Percentiles rank a stretch among this genome's conserved stretches.
These are phyloP conservation scores for Chrosomus eos DNA, from an alignment of 2,797 vertebrate genomes.

Conservation along the genomic window DNA sequence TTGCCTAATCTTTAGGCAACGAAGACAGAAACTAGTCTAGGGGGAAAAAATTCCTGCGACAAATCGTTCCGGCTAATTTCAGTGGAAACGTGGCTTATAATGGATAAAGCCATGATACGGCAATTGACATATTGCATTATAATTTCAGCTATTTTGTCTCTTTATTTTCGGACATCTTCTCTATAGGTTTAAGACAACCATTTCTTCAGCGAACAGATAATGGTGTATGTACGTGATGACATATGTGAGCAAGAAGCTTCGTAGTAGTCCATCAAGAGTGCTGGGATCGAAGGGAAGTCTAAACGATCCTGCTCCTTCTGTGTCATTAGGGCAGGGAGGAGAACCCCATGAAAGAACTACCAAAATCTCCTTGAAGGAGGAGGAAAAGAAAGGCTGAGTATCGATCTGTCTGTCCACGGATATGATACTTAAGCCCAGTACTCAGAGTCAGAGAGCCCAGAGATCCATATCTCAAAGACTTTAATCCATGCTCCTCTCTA, in stretches of 20 bases:
- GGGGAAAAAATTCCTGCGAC: no score
- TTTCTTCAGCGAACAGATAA: not conserved
- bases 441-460: slow-evolving; percentile 87
- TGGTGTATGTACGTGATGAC: not conserved
- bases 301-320: slow-evolving; percentile 82
- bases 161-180: not conserved
- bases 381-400: slow-evolving; percentile 78
- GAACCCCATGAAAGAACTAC: slow-evolving; percentile 87
- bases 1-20: no score
- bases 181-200: not conserved
- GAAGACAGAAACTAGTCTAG: no score
- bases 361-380: slow-evolving; percentile 96
- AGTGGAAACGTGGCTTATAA: not conserved
- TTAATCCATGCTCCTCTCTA: slow-evolving; percentile 87
- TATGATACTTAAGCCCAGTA: slow-evolving; percentile 94
- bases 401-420: slow-evolving; percentile 98
- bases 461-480: slow-evolving; percentile 93
- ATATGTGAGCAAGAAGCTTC: slow-evolving; percentile 47
- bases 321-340: slow-evolving; percentile 87
- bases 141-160: not conserved
- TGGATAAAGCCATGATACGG: not conserved
- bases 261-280: slow-evolving; percentile 58
- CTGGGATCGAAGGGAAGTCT: slow-evolving; percentile 77
- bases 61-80: no score
- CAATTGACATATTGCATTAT: not conserved